A percentile compares a stretch with the other conserved stretches of the same genome.
These are phyloP conservation scores for Phalacrocorax pelagicus DNA, from an alignment of 2,113 vertebrate species.

Conservation along the genomic window DNA sequence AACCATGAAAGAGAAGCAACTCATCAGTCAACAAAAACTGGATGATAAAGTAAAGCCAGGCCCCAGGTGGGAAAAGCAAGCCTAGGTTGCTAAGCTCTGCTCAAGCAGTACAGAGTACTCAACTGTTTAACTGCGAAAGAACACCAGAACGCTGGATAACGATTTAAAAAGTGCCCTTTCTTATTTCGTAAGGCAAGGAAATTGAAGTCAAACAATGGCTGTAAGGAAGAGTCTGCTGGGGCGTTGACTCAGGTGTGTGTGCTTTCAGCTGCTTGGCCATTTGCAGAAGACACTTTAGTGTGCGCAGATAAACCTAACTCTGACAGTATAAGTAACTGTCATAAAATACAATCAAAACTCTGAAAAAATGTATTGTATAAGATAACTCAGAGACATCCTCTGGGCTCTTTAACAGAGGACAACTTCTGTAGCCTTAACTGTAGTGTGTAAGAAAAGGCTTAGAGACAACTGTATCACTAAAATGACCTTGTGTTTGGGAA, in stretches of 20 bases:
- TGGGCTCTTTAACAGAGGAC: background rate
- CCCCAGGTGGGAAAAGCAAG: background rate
- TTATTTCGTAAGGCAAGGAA: background rate
- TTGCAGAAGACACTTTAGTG: background rate
- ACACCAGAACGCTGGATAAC: background rate
- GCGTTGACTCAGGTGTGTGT: background rate
- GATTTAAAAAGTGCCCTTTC: background rate
- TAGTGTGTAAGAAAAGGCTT: background rate
- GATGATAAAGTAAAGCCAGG: background rate
- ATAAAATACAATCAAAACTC: background rate
- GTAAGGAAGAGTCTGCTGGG: background rate
- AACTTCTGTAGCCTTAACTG: background rate
- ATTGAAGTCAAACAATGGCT: background rate
- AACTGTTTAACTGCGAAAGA: background rate
- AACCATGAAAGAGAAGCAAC: background rate
- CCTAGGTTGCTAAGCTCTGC: background rate
- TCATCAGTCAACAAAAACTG: background rate
- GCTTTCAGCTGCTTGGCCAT: accelerated
- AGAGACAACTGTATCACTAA: background rate
- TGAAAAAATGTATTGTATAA: background rate
- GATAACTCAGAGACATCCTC: background rate
- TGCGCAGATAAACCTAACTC: background rate
- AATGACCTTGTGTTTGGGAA: background rate
- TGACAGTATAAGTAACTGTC: background rate
- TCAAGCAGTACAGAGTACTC: background rate